Evolutionary conservation across 2,113 vertebrate genomes (phyloP).

Genomic region (Pomatorhinus ruficollis): DNA sequence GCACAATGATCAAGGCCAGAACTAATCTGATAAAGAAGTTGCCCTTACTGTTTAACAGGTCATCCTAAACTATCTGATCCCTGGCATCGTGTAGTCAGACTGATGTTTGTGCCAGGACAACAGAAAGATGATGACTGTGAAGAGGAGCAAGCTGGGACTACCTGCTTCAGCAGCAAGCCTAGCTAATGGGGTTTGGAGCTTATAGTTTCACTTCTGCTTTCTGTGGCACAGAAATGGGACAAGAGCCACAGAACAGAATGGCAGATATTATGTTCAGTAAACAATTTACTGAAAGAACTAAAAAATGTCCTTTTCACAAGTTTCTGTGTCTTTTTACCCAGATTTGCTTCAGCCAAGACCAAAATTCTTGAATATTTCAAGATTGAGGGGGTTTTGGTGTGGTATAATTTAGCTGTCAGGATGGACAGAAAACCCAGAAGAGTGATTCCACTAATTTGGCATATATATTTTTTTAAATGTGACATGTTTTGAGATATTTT

Average conservation of each 20-base stretch:
- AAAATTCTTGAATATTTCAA: not conserved
- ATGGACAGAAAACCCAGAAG: not conserved
- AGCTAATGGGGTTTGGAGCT: not conserved
- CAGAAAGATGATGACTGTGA: not conserved
- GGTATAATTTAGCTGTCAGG: not conserved
- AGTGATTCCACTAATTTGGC: not conserved
- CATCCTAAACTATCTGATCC: not conserved
- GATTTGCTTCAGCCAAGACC: not conserved
- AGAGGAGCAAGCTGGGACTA: not conserved
- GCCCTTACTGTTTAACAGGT: not conserved
- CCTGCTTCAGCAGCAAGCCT: not conserved
- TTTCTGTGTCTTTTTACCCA: not conserved
- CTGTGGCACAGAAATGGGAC: not conserved
- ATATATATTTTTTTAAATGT: not conserved
- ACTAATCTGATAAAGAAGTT: not conserved
- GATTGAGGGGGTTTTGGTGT: not conserved
- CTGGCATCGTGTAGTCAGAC: not conserved
- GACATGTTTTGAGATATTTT: not conserved
- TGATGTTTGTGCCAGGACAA: not conserved
- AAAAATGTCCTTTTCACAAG: not conserved
- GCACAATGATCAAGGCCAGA: not conserved
- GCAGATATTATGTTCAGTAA: not conserved
- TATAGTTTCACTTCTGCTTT: not conserved
- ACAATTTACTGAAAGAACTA: not conserved
- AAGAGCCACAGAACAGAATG: not conserved